Evolutionary conservation across 2,113 vertebrate species (phyloP), one percentile per base, ranked within the genome.

Genomic region (Cheilinus undulatus): DNA sequence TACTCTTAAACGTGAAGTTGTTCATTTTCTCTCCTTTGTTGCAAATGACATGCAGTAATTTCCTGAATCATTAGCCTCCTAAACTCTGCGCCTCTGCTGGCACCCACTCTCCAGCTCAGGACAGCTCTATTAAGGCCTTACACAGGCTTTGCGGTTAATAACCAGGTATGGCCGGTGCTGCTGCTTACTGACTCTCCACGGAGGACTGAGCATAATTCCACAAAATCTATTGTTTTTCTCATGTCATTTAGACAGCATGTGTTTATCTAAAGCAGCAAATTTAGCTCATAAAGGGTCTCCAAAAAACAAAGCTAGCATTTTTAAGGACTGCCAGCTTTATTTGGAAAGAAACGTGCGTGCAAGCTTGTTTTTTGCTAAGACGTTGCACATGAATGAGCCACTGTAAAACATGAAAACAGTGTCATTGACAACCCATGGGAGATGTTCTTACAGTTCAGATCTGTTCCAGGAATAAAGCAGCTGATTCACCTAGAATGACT

Each of bases 111-210:
- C 32, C 42, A 74, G 40, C 42, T 61, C 70, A 52, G 45, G 24
- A 60, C 72, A 50, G 59, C 34, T 76, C 60, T 78, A 61, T 75
- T 65, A 49, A 19, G 66, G 62, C 20, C 2, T 12, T 27, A 5
- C 12, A 22, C 32, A 22, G 40, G 26, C 46, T 73, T 69, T 46
- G 66, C 73, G 66, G 62, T 57, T 89, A 83, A 87, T 85, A 58
- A 78, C 53, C 62, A 69, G 64, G 58, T 58, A 42, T 7, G n/a
- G 57, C 42, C 23, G 5, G 34, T 27, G 42, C 36, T 65, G 52
- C 53, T 50, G 52, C 53, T 76, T 65, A 60, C 20, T 64, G 38
- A 3, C 2, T 9, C 22, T 5, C 36, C n/a, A 50, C 65, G 10
- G 8, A 28, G 34, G 61, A 70, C n/a, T 8, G 27, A 38, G 7